Evolutionary conservation across 2,113 vertebrate species (phyloP).

Genomic region (Nerophis lumbriciformis): DNA sequence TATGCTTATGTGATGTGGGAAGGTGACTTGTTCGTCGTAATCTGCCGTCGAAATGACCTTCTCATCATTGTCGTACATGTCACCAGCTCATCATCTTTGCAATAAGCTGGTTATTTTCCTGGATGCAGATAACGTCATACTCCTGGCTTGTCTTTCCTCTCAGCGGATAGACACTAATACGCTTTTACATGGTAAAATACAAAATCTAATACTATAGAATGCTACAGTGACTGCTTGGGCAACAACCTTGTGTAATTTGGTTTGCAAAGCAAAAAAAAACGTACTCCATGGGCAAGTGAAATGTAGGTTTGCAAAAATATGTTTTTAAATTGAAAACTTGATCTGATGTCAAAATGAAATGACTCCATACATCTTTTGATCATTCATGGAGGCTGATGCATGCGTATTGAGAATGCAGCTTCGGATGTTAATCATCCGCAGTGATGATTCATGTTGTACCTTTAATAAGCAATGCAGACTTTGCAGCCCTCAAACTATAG

Average conservation of each 20-base stretch:
- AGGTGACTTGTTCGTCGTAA: slow-evolving; percentile 42
- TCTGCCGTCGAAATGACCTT: slow-evolving; percentile 53
- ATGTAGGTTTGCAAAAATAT: not conserved
- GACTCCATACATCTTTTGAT: no score
- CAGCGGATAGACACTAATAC: slow-evolving; percentile 28
- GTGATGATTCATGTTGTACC: not conserved
- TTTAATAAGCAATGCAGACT: not conserved
- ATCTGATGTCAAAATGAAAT: not conserved
- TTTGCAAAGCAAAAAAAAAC: slow-evolving; percentile 41
- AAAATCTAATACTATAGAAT: not conserved
- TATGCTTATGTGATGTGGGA: slow-evolving; percentile 43
- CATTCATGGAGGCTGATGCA: no score
- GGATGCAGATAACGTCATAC: slow-evolving; percentile 36
- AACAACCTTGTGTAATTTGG: slow-evolving; percentile 22
- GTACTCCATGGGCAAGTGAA: slow-evolving; percentile 27
- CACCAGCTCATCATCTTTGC: slow-evolving; percentile 41
- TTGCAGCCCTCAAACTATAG: not conserved
- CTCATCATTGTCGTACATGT: slow-evolving; percentile 42
- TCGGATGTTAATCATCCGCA: not conserved
- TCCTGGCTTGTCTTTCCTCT: slow-evolving; percentile 24
- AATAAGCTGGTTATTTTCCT: slow-evolving; percentile 47
- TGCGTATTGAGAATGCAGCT: no score
- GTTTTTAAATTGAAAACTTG: not conserved
- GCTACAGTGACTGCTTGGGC: slow-evolving; percentile 34
- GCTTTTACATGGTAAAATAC: slow-evolving; percentile 26